Evolutionary conservation across 2,113 vertebrate genomes (phyloP).

Genomic region (Mohoua ochrocephala): DNA sequence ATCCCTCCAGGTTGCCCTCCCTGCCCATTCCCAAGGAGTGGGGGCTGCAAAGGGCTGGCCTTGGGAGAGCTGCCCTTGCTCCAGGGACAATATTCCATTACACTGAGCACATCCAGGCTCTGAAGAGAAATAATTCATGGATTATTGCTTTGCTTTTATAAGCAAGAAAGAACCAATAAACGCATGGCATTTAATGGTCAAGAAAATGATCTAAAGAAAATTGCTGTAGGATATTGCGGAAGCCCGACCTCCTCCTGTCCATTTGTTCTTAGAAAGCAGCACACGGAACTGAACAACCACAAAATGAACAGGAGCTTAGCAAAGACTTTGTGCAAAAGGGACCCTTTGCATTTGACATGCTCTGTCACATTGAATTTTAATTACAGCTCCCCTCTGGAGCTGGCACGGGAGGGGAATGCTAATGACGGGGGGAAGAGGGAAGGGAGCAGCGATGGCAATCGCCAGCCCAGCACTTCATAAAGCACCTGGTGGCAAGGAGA

Average conservation of each 20-base stretch:
- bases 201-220: background rate
- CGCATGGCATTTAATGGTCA: background rate
- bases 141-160: background rate
- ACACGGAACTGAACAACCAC: background rate
- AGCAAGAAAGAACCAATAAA: background rate
- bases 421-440: conserved; percentile 13
- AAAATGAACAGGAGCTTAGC: background rate
- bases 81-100: background rate
- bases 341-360: conserved; percentile 43
- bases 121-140: background rate
- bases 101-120: background rate
- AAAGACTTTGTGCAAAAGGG: background rate
- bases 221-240: background rate
- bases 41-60: background rate
- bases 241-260: background rate
- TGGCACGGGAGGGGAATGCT: conserved; percentile 36
- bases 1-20: background rate
- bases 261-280: background rate
- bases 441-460: background rate
- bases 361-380: conserved; percentile 64
- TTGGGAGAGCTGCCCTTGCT: background rate
- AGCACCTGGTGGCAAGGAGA: background rate
- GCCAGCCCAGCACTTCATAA: background rate
- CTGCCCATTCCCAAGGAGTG: background rate
- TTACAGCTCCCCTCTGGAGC: conserved; percentile 51